Base-by-base conservation (phyloP, 2,113 vertebrate genomes). In the Smithornis capensis region DNA sequence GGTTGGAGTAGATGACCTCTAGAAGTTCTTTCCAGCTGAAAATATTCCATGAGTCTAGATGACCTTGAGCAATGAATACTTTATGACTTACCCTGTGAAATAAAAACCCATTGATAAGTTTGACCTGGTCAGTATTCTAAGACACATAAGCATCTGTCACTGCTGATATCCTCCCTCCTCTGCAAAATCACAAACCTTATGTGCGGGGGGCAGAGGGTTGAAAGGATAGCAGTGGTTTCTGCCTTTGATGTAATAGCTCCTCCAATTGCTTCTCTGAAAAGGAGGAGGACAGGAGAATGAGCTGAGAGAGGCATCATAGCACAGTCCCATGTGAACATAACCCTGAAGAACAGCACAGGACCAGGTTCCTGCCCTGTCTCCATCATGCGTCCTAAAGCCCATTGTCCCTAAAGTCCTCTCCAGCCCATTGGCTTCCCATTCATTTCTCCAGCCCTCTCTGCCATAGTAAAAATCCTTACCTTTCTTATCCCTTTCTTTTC, bases 31-130 rank as follows among this genome's bases (percentile, higher is more conserved):
- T 97, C 94, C 95, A 92, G 31, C 68, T 56, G 93, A 94, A 97
- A 96, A 96, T 97, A 92, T 95, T 96, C 95, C 83, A 92, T 90
- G 95, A 92, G 94, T 92, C 44, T 95, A 94, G 83, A 78, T 97
- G 95, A 94, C 96, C 92, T 60, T 67, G 91, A 83, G 73, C 83
- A 92, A 96, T 97, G 56, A 96, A 96, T 97, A 95, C 56, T 97
- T 97, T 87, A 97, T 97, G 95, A 97, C 60, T 80, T 89, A 87
- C 64, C 38, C 79, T 31, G 88, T 97, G 95, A 96, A 96, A 97
- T 96, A 92, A 97, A 97, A 94, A 33, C 87, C 88, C 79, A 96
- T 88, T 93, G 94, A 96, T 97, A 96, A 97, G 92, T 97, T 97
- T 97, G 94, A 97, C 95, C 96, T 95, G 95, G 96, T 96, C 95